These are phyloP conservation scores for Phaethon lepturus DNA, from an alignment of 2,113 vertebrate genomes.

Conservation along the genomic window DNA sequence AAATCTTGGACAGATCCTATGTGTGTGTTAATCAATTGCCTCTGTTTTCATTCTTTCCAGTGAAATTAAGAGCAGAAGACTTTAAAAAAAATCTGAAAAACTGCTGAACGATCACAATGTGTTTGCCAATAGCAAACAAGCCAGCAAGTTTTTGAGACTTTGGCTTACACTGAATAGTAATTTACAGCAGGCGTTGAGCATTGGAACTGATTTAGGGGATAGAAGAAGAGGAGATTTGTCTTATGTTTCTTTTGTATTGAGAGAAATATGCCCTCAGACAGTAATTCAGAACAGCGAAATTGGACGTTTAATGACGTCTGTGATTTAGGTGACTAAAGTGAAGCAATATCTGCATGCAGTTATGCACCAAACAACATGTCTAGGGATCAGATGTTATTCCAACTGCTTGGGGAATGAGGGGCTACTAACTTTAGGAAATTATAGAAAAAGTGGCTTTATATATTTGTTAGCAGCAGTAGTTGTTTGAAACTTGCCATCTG, in stretches of 20 bases:
- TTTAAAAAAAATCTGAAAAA: neutral
- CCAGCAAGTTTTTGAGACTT: neutral
- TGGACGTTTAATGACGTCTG: neutral
- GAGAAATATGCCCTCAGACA: neutral
- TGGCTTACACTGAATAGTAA: neutral
- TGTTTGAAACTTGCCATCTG: neutral
- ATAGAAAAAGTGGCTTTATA: neutral
- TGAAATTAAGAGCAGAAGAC: neutral
- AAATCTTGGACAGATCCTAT: neutral
- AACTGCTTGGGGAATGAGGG: neutral
- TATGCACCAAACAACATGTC: neutral
- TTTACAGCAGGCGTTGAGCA: neutral
- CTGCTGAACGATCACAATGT: neutral
- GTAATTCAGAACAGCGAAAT: neutral
- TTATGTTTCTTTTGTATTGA: neutral
- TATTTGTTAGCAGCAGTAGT: neutral
- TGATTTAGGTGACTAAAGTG: neutral
- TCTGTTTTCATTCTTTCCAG: neutral
- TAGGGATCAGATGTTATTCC: neutral
- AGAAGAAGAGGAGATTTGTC: neutral
- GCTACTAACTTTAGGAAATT: neutral
- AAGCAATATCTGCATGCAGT: neutral
- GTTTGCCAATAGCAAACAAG: neutral
- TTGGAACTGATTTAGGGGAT: neutral
- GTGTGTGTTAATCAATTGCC: neutral